phyloP scores from a whole-genome alignment of 2,113 vertebrate species.

The Aepyceros melampus region DNA sequence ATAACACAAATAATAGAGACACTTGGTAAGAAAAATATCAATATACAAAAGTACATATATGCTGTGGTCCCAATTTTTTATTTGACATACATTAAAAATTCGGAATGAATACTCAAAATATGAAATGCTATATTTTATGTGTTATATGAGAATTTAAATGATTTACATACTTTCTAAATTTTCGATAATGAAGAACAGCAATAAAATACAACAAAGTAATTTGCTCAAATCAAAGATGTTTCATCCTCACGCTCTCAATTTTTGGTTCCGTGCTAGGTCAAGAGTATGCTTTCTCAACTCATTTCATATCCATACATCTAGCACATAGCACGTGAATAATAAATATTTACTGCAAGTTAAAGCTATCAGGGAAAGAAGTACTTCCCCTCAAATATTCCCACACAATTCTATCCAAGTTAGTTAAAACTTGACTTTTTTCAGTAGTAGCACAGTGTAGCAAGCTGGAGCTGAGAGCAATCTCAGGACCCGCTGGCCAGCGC shows the following conservation, averaged over 20 bases:
- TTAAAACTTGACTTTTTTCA: not conserved
- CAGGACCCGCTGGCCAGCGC: too few species aligned
- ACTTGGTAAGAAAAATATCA: not conserved
- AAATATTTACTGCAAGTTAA: not conserved
- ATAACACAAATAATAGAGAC: not conserved
- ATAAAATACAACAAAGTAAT: not conserved
- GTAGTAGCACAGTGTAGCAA: not conserved
- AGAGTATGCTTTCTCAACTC: not conserved
- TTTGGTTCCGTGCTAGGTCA: not conserved
- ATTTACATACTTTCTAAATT: not conserved
- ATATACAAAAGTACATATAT: not conserved
- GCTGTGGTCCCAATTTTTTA: not conserved
- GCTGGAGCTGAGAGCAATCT: too few species aligned
- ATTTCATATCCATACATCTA: not conserved
- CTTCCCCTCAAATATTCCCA: not conserved
- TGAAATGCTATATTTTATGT: not conserved
- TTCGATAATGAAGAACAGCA: not conserved
- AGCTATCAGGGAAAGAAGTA: not conserved
- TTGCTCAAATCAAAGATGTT: not conserved
- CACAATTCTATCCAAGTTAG: not conserved
- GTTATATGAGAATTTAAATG: not conserved
- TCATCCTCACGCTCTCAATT: not conserved
- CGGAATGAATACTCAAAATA: not conserved
- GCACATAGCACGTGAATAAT: not conserved
- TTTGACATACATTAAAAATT: not conserved